Evolutionary conservation across 2,113 vertebrate species (phyloP), one percentile per base, ranked within the genome.

Genomic region (Casuarius casuarius): DNA sequence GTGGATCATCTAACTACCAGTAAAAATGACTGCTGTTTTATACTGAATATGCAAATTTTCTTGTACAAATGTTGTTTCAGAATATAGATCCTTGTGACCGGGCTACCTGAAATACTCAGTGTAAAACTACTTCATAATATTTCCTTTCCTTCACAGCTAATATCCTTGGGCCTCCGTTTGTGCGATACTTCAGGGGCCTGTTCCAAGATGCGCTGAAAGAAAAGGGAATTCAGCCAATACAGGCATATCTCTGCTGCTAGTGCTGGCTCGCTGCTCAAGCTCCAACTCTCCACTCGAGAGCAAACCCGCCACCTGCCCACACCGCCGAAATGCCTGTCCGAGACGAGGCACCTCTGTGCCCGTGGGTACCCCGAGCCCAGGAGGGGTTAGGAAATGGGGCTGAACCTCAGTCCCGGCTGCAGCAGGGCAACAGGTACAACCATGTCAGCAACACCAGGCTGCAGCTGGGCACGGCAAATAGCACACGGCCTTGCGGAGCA

Each of bases 341-440:
- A 97, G 90, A 96, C 74, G 95, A 95, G 87, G 44, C 95, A 90
- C 68, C 49, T 77, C 91, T 93, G 82, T 90, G 62, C 91, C 74
- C 83, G 42, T 46, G 38, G 49, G 79, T 68, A 73, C 8, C 63
- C 15, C 49, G 46, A 33, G 1, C 33, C 58, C 20, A 1, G 9
- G 33, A 71, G 17, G 58, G 9, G 12, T 18, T 10, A 58, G 76
- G 61, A 56, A 44, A 74, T 19, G 74, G 5, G 29, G 9, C 11
- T 51, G 10, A 42, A 52, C n/a, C 15, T 13, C 20, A 54, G 40
- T 21, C n/a, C 2, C 1, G 5, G 61, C 13, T 63, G 46, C 49
- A 28, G 42, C n/a, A 68, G 14, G 25, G 13, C 25, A 28, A 26
- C 59, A 71, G 63, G 44, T 44, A 31, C 26, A 58, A 49, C 20